phyloP scores from a whole-genome alignment of 2,888 invertebrate species.

The Geophilus truncorum region DNA sequence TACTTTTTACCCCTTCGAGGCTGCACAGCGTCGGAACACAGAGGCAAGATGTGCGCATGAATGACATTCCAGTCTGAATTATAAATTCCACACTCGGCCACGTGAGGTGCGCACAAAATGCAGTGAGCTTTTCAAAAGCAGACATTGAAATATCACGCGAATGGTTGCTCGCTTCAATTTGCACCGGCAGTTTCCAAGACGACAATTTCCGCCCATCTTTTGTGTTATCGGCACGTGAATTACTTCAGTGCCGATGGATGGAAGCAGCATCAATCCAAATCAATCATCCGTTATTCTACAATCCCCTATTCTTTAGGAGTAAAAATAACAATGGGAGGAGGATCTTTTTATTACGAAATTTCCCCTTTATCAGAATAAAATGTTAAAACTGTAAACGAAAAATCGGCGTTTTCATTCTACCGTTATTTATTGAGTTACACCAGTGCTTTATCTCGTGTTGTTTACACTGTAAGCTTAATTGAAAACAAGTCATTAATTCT shows the following conservation, averaged over 20 bases:
- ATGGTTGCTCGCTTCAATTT: neutral
- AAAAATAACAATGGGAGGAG: neutral
- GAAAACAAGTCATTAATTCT: no score
- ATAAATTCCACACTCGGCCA: constrained; percentile 25
- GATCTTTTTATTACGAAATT: no score
- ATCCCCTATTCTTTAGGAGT: neutral
- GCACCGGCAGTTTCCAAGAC: neutral
- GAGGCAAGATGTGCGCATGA: neutral
- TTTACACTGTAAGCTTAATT: no score
- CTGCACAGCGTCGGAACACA: neutral
- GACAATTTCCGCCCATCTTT: neutral
- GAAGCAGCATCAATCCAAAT: neutral
- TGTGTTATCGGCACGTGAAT: neutral
- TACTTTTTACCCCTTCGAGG: constrained; percentile 15
- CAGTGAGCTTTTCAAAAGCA: constrained; percentile 25
- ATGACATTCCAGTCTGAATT: constrained; percentile 32
- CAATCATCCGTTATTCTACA: neutral
- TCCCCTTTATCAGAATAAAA: no score
- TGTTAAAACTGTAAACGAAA: no score
- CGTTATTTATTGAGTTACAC: no score
- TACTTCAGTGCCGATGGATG: neutral
- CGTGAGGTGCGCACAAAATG: neutral
- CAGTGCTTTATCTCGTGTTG: no score
- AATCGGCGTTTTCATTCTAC: no score
- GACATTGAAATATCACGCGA: constrained; percentile 29